Evolutionary conservation across 1,140 invertebrate genomes (phyloP).

Genomic region (Zaprionus nigranus): DNA sequence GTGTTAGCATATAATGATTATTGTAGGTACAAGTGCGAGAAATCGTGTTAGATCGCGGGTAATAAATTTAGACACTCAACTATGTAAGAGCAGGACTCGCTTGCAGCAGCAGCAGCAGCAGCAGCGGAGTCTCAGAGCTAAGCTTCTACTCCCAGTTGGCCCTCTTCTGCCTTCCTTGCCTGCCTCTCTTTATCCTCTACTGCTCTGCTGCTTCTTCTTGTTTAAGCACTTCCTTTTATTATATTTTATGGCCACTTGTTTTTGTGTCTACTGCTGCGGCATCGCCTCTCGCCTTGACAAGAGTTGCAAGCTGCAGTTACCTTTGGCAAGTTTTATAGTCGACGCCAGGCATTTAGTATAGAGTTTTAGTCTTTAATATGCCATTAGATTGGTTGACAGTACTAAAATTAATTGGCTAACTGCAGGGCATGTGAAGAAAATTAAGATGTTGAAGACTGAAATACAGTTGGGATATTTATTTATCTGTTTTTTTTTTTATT

Average conservation of each 20-base stretch:
- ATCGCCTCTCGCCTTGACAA: neutral
- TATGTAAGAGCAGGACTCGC: slow-evolving; percentile 77
- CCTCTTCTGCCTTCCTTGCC: neutral
- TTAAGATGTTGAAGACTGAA: neutral
- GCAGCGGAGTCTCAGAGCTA: slow-evolving; percentile 16
- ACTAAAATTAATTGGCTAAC: neutral
- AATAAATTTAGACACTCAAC: slow-evolving; percentile 82
- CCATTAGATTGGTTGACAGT: slow-evolving; percentile 51
- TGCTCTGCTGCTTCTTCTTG: slow-evolving; percentile 25
- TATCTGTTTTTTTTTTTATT: too few species aligned
- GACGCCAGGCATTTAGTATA: slow-evolving; percentile 41
- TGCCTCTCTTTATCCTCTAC: slow-evolving; percentile 1
- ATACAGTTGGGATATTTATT: neutral
- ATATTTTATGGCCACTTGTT: slow-evolving; percentile 81
- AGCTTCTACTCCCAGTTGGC: slow-evolving; percentile 14
- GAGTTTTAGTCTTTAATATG: slow-evolving; percentile 60
- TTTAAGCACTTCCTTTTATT: slow-evolving; percentile 82
- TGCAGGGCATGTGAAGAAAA: neutral
- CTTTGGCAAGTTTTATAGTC: slow-evolving; percentile 63
- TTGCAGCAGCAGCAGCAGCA: slow-evolving; percentile 36
- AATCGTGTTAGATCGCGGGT: slow-evolving; percentile 83
- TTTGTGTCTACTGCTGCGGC: slow-evolving; percentile 33
- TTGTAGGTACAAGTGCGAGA: slow-evolving; percentile 83
- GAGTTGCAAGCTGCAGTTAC: slow-evolving; percentile 16
- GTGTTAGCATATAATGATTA: slow-evolving; percentile 78